Evolutionary conservation across 92 coral and sea anemone species (phyloP), one percentile per base, ranked within the genome.

Genomic region (Micromussa lordhowensis): DNA sequence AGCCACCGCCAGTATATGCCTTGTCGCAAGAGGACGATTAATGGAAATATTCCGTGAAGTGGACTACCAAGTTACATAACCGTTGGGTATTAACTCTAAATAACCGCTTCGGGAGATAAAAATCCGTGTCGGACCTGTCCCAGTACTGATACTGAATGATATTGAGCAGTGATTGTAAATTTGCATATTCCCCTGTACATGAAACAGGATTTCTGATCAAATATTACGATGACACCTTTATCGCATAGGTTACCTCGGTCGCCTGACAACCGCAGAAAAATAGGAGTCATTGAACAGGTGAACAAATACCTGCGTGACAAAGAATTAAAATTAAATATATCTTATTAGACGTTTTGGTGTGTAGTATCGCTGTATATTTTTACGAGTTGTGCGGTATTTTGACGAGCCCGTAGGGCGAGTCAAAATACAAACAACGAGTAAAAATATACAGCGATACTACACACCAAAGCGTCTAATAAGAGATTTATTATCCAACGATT

Each of bases 241-340:
- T 75, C 48, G 68, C 89, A 68, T 86, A 61, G 13, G 82, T 63
- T 63, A 38, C 61, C 80, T 84, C 19, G 40, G 89, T 86, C 63
- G 22, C 89, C 77, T 77, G 48, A 77, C 89, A 86, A 86, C 89
- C 75, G 13, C 63, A 30, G 1, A 64, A 28, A 48, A 77, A 30
- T 57, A 32, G 68, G 69, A 83, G 54, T 15, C 18, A 30, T 17
- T 34, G 1, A n/a, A 64, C 89, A 86, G 89, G 89, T 86, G 89
- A 61, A 69, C 57, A 86, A 86, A 86, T 57, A 77, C 19, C 30
- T 8, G 1, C 24, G 22, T 34, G 13, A 38, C 80, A 31, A 71
- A 70, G 18, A 3, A 19, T 28, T 13, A 28, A 44, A 44, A 44
- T n/a, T n/a, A n/a, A n/a, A n/a, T n/a, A n/a, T n/a, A n/a, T n/a